Evolutionary conservation across 2,888 invertebrate species (phyloP).

Genomic region (Norana najaformis): DNA sequence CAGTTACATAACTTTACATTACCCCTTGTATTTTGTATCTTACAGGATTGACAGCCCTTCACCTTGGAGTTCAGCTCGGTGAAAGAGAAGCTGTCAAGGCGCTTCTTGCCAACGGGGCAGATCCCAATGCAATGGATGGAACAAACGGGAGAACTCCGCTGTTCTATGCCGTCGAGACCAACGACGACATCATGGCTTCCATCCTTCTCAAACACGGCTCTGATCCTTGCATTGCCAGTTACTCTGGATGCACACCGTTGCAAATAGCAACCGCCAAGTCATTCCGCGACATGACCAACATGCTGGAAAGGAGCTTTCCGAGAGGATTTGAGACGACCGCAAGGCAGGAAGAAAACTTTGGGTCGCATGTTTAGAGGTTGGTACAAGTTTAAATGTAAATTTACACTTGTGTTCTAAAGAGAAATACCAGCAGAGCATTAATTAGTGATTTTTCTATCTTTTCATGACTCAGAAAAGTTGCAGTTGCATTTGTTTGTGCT

Average conservation of each 20-base stretch:
- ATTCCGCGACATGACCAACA: slow-evolving; percentile 23
- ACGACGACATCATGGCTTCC: not conserved
- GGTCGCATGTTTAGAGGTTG: too few species aligned
- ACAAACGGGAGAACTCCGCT: slow-evolving; percentile 40
- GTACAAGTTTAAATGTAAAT: too few species aligned
- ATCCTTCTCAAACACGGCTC: slow-evolving; percentile 30
- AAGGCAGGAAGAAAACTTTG: too few species aligned
- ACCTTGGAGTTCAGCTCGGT: slow-evolving; percentile 35
- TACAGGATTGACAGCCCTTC: slow-evolving; percentile 38
- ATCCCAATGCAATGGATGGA: slow-evolving; percentile 34
- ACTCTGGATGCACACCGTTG: slow-evolving; percentile 34
- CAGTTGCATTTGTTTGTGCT: too few species aligned
- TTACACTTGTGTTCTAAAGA: too few species aligned
- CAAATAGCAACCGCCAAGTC: slow-evolving; percentile 28
- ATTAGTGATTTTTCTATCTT: too few species aligned
- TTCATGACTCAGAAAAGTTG: too few species aligned
- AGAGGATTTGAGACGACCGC: too few species aligned
- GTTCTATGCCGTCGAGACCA: slow-evolving; percentile 30
- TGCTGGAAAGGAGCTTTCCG: slow-evolving; percentile 30
- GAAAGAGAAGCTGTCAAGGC: slow-evolving; percentile 23
- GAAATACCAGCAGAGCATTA: too few species aligned
- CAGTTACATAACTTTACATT: too few species aligned
- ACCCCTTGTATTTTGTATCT: too few species aligned
- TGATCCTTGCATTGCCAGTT: slow-evolving; percentile 28
- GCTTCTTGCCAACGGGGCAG: slow-evolving; percentile 31